Evolutionary conservation across 2,113 vertebrate species (phyloP).

Genomic region (Panthera leo): DNA sequence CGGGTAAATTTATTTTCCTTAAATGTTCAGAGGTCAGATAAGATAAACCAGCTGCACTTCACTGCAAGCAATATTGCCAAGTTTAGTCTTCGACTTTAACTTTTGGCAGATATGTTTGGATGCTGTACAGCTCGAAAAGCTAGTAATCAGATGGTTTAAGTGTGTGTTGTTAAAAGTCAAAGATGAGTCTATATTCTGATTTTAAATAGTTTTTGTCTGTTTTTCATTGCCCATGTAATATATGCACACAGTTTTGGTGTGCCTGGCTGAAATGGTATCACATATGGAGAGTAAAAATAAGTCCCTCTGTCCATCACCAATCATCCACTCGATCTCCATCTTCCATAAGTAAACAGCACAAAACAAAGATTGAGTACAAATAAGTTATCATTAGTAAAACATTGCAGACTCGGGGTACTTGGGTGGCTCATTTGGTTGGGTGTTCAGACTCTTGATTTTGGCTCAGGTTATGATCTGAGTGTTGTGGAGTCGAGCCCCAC

Average conservation of each 20-base stretch:
- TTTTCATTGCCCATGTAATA: background rate
- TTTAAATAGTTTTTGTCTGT: background rate
- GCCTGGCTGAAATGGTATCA: background rate
- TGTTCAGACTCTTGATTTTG: no score
- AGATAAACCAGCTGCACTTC: slow-evolving; percentile 26
- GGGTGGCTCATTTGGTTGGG: no score
- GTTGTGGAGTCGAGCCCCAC: no score
- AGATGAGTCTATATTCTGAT: background rate
- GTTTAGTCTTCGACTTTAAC: background rate
- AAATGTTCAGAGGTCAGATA: slow-evolving; percentile 18
- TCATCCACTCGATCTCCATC: background rate
- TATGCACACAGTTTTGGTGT: background rate
- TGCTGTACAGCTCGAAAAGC: background rate
- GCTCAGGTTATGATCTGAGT: no score
- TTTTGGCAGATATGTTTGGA: slow-evolving; percentile 47
- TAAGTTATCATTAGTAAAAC: background rate
- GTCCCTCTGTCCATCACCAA: background rate
- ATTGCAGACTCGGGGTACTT: background rate
- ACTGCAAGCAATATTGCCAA: background rate
- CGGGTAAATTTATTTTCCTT: slow-evolving; percentile 1
- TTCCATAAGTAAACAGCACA: background rate
- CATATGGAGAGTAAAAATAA: background rate
- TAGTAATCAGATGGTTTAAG: background rate
- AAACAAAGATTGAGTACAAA: slow-evolving; percentile 32
- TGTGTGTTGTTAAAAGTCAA: background rate